Evolutionary conservation across 2,888 invertebrate species (phyloP), one percentile per base, ranked within the genome.

Genomic region (Leptura quadrifasciata): DNA sequence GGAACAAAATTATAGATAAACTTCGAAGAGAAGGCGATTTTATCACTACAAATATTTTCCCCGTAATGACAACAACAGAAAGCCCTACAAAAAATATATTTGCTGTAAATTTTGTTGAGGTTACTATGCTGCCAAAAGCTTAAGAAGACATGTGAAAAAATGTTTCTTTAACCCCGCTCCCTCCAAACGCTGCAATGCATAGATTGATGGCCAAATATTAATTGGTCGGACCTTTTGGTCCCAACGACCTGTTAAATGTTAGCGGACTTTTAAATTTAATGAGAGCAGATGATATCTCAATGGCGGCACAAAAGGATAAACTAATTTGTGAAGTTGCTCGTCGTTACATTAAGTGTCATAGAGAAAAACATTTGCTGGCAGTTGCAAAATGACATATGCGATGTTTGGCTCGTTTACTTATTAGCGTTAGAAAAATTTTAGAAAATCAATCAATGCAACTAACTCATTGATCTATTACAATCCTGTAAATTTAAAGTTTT

Each of bases 311-410:
- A 76, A 77, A 70, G 71, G 81, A 80, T 69, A 17, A 68, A 64
- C 72, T 79, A n/a, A 81, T 82, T 68, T 80, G 79, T 72, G 80
- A 81, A 72, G 79, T 82, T 61, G 80, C 58, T 5, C 8, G 75
- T 35, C 18, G 61, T 2, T 77, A 75, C 24, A 21, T 77, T 12
- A 61, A 39, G 24, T 15, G 78, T 24, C 80, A 79, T 21, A 78
- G 74, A 77, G 79, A 24, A 18, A 20, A 82, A 35, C 79, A 82
- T 76, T 35, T 81, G 2, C 8, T 79, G 6, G 1, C 57, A 18
- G 80, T 82, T 12, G 80, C 81, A 4, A 80, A 79, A 72, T 18
- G 77, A 54, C 12, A 77, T 10, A 77, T 77, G 75, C 21, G 75
- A 9, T 63, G 77, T 18, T 60, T 77, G n/a, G 52, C 75, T 15